Conservation (phyloP, 1,140 invertebrate species). For the Ips typographus region DNA sequence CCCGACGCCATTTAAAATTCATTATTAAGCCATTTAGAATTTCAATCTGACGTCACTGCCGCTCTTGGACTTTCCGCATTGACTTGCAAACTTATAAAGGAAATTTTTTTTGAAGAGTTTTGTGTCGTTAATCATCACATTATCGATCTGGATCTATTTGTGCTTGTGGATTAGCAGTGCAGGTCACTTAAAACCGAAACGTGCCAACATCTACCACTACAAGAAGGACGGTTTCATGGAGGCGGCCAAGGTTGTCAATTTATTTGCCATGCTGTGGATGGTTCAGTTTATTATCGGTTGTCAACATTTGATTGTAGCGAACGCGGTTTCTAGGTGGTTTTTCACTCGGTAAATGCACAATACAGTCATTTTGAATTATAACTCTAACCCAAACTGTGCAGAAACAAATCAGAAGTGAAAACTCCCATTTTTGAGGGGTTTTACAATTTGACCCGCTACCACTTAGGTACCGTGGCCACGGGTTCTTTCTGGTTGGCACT, state of each 20-base stretch:
- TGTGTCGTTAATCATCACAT: conserved; percentile 56
- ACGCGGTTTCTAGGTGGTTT: conserved; percentile 74
- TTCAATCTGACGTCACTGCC: no score
- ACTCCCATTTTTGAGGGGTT: conserved; percentile 57
- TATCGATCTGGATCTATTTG: conserved; percentile 64
- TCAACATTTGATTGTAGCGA: conserved; percentile 76
- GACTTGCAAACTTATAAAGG: not conserved
- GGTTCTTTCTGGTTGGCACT: conserved; percentile 75
- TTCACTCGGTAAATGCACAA: conserved; percentile 65
- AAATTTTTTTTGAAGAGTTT: conserved; percentile 63
- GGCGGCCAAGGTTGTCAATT: conserved; percentile 33
- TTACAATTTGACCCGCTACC: conserved; percentile 64
- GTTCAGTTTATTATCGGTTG: conserved; percentile 73
- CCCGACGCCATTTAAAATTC: no score
- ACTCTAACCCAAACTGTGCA: conserved; percentile 46
- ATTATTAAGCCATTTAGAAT: no score
- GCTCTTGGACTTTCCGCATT: not conserved
- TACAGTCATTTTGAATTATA: conserved; percentile 42
- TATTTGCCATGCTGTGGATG: conserved; percentile 71
- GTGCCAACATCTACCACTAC: conserved; percentile 50
- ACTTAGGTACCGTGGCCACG: conserved; percentile 76
- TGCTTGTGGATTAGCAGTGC: conserved; percentile 65
- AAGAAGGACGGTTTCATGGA: conserved; percentile 67
- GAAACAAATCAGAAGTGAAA: conserved; percentile 64
- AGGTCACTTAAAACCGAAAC: conserved; percentile 56